Evolutionary conservation across 2,797 vertebrate species (phyloP), one percentile per base, ranked within the genome.

Genomic region (Pachyuromys duprasi): DNA sequence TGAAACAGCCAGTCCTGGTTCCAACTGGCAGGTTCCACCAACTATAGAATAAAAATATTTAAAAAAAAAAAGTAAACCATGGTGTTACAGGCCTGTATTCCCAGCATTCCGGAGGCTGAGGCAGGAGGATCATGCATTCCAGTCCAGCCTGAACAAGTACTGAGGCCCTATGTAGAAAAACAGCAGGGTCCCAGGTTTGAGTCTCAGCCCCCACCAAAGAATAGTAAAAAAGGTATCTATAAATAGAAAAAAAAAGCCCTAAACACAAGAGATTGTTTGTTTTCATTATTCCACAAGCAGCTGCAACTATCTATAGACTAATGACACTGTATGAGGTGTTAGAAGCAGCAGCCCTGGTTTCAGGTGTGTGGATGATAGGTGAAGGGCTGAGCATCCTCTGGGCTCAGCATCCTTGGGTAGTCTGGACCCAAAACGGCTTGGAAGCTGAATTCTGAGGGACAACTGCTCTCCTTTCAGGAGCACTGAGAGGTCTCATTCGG

Each of bases 401-500:
- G 14, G 12, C 26, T 83, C 6, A 6, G 62, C 67, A 62, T 39
- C 24, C 63, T 69, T 8, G 49, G 60, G n/a, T 26, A 17, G 79
- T 12, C 13, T 6, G 60, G 31, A 45, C 36, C 45, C 42, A 83
- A 67, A n/a, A 28, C 22, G 33, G 5, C 15, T 53, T 42, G 26
- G 28, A 28, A 36, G 45, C 60, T 65, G 42, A 31, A n/a, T n/a
- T 11, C 78, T 4, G 36, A 75, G 33, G 57, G 57, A 65, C 22
- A 63, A 39, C 45, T 42, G 20, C 36, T 8, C 3, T 33, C 53
- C 5, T 31, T 39, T 92, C 33, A 42, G 76, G 12, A 20, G 91
- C 57, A 8, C 57, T 0, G 8, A 36, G 0, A n/a, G 20, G 57
- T 39, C 53, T 5, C 17, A 20, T 60, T 24, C 1, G 9, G n/a